These are phyloP conservation scores for Caenorhabditis panamensis DNA, from an alignment of 2,888 invertebrate species.

Conservation along the genomic window DNA sequence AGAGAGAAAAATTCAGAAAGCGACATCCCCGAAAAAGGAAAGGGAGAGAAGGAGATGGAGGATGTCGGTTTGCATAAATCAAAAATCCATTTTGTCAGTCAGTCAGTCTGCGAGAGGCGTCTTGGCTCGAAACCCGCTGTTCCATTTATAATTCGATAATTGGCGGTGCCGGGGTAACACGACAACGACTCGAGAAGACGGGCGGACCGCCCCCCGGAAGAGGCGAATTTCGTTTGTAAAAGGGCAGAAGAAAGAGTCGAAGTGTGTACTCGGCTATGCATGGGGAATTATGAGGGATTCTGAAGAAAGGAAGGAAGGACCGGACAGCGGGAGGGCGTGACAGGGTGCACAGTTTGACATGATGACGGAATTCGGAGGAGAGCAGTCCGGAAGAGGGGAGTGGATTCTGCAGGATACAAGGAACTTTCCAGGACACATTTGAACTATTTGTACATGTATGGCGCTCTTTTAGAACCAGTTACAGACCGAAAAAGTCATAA, in stretches of 20 bases:
- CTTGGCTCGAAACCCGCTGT: slow-evolving; percentile 29
- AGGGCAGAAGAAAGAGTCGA: slow-evolving; percentile 26
- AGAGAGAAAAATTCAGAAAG: too few species aligned
- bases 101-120: not conserved
- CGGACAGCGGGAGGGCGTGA: not conserved
- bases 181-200: slow-evolving; percentile 14
- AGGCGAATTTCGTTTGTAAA: slow-evolving; percentile 21
- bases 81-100: slow-evolving; percentile 30
- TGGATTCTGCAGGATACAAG: not conserved
- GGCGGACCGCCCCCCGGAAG: slow-evolving; percentile 34
- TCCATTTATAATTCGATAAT: slow-evolving; percentile 61
- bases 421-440: too few species aligned
- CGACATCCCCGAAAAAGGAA: too few species aligned
- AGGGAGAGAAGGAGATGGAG: slow-evolving; percentile 3
- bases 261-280: slow-evolving; percentile 40
- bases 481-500: too few species aligned
- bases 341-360: not conserved
- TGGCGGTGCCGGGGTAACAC: not conserved
- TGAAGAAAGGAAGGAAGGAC: not conserved
- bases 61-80: slow-evolving; percentile 51
- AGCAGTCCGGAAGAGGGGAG: too few species aligned
- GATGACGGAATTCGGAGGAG: not conserved
- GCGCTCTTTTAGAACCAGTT: too few species aligned
- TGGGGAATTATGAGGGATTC: slow-evolving; percentile 39
- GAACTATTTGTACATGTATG: too few species aligned